A percentile compares a stretch with the other conserved stretches of the same genome.
phyloP scores from a whole-genome alignment of 2,113 vertebrate genomes.

The Thunnus maccoyii region DNA sequence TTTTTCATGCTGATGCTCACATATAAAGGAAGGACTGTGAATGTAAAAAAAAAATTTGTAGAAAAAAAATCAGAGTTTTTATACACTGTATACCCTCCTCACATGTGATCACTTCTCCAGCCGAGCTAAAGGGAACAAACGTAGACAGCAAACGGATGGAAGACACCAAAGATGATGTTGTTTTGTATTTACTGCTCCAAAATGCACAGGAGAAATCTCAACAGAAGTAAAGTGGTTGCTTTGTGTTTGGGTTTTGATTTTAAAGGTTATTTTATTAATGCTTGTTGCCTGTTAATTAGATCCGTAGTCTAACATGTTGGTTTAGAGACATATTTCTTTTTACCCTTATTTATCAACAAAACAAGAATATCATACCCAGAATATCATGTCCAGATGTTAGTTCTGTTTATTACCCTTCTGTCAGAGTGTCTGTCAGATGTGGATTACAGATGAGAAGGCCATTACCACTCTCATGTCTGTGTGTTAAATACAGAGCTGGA shows the following conservation, averaged over 20 bases:
- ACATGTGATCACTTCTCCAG: not conserved
- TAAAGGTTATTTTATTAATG: slow-evolving; percentile 6
- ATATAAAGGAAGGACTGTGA: slow-evolving; percentile 45
- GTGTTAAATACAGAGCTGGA: too few species aligned
- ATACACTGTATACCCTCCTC: not conserved
- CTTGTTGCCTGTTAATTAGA: not conserved
- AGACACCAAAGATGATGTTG: slow-evolving; percentile 65
- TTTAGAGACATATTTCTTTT: not conserved
- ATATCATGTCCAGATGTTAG: not conserved
- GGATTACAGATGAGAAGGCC: too few species aligned
- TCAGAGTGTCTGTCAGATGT: not conserved
- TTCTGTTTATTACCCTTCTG: too few species aligned
- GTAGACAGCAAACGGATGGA: slow-evolving; percentile 20
- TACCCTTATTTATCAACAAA: not conserved
- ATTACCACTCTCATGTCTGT: too few species aligned
- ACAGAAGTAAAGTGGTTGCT: not conserved
- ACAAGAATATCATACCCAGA: too few species aligned
- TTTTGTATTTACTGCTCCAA: slow-evolving; percentile 25
- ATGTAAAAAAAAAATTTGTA: slow-evolving; percentile 48
- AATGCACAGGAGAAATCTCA: not conserved
- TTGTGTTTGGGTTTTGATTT: slow-evolving; percentile 10
- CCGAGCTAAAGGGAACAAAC: slow-evolving; percentile 20
- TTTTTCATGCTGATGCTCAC: slow-evolving; percentile 45
- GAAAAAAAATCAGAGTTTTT: slow-evolving; percentile 17
- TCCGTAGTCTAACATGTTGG: not conserved